Base-by-base conservation (phyloP, 2,888 invertebrate genomes). In the Amorpha juglandis region DNA sequence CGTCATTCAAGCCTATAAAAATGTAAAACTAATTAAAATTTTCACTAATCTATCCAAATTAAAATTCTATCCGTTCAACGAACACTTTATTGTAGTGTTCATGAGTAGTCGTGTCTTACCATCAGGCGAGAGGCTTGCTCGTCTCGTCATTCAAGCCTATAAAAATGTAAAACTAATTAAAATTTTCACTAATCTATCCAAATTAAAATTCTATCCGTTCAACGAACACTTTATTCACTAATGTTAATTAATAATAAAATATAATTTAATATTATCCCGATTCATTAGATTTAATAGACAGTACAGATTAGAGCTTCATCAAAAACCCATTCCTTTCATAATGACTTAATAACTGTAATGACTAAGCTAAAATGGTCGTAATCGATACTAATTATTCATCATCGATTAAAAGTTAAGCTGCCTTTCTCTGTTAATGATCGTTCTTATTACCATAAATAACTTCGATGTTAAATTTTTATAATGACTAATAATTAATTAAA, bases 351-450 rank as follows among this genome's bases (percentile, higher is more conserved):
- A 70, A 70, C 67, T 68, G 63, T 66, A 73, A 74, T 75, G 72
- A 74, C 73, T 66, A 66, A 68, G 70, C 73, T 68, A 69, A 71
- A 71, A 71, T 69, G 63, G 64, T 63, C 58, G 19, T 73, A 73
- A 73, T 75, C 70, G 76, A 69, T 68, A 67, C 65, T 71, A 74
- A 82, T 81, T 78, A 75, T n/a, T 27, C 27, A 77, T 80, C 78
- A 80, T 63, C 63, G 64, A 45, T 63, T 50, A 50, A 62, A 33
- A 50, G 38, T 27, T 55, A 52, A 63, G 12, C 19, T 19, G 27
- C 4, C 2, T 3, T 27, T 27, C 27, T 27, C 27, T 27, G 27
- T 1, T 27, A 27, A 27, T 27, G 1, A 27, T 27, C 27, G 27
- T 27, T 27, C n/a, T 27, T 27, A 27, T 27, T 27, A 27, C 27